Evolutionary conservation across 30 jellyfish, hydroid and myxozoan species (phyloP).

Genomic region (Cassiopea andromeda): DNA sequence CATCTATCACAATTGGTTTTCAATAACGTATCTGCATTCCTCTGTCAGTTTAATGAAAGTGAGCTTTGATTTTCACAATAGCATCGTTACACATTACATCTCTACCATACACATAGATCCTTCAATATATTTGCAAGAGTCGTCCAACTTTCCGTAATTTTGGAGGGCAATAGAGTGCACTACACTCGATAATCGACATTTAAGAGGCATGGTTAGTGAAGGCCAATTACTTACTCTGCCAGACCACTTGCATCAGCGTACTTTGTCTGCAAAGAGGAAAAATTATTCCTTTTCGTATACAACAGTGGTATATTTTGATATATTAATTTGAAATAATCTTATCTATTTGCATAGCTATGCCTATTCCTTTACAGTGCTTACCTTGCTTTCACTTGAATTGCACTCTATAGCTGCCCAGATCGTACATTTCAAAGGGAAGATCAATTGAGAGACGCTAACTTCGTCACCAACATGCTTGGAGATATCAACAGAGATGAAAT

Average conservation of each 20-base stretch:
- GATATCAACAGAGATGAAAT: constrained; percentile 9
- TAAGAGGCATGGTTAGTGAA: not conserved
- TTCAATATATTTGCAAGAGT: too few relatives aligned
- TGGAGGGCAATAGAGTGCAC: too few relatives aligned
- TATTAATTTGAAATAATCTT: not conserved
- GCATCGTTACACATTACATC: too few relatives aligned
- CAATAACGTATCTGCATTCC: too few relatives aligned
- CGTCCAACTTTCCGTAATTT: too few relatives aligned
- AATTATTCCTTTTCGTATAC: not conserved
- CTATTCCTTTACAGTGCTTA: not conserved
- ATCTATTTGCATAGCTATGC: not conserved
- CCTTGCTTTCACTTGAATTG: constrained; percentile 4
- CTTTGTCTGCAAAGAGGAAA: not conserved
- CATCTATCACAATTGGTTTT: too few relatives aligned
- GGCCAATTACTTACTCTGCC: not conserved
- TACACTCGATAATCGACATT: too few relatives aligned
- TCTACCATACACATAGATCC: too few relatives aligned
- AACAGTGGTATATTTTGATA: too few relatives aligned
- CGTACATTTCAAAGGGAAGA: constrained; percentile 56
- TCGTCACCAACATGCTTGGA: constrained; percentile 50
- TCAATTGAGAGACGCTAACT: constrained; percentile 34
- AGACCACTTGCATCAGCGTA: not conserved
- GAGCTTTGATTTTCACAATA: not conserved
- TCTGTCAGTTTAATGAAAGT: not conserved
- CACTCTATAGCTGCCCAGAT: constrained; percentile 62